Conservation (phyloP, 2,113 vertebrate species). For the Podarcis muralis region DNA sequence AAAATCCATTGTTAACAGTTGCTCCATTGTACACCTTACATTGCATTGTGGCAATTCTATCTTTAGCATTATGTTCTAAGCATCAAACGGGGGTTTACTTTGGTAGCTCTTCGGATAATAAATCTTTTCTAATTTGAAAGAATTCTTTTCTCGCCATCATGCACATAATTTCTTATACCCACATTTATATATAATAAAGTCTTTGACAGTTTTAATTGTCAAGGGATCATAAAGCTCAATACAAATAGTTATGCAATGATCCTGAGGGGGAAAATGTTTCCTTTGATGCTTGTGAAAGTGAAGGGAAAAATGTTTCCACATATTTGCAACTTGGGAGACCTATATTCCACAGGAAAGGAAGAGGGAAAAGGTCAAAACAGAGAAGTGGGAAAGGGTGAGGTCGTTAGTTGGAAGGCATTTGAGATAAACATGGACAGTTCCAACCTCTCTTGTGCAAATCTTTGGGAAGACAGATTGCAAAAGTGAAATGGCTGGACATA, state of each 20-base stretch:
- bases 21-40: constrained; percentile 22
- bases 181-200: constrained; percentile 23
- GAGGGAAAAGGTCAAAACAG: neutral
- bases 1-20: constrained; percentile 47
- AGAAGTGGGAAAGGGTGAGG: neutral
- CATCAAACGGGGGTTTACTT: constrained; percentile 22
- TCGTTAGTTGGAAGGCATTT: constrained; percentile 28
- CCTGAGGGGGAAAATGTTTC: neutral
- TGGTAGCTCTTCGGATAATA: constrained; percentile 42
- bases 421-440: neutral
- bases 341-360: constrained; percentile 26
- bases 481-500: constrained; percentile 19
- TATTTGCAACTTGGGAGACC: neutral
- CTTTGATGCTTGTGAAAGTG: constrained; percentile 26
- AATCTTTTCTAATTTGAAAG: constrained; percentile 36
- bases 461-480: constrained; percentile 35
- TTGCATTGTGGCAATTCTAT: neutral
- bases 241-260: constrained; percentile 2
- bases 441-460: neutral
- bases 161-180: constrained; percentile 41
- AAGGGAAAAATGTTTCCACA: constrained; percentile 15
- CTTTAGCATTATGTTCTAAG: constrained; percentile 34
- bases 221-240: constrained; percentile 12
- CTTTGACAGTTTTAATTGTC: constrained; percentile 31
- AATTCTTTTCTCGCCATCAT: constrained; percentile 32